Evolutionary conservation across 2,888 invertebrate species (phyloP), one percentile per base, ranked within the genome.

Genomic region (Drosophila tanythrix): DNA sequence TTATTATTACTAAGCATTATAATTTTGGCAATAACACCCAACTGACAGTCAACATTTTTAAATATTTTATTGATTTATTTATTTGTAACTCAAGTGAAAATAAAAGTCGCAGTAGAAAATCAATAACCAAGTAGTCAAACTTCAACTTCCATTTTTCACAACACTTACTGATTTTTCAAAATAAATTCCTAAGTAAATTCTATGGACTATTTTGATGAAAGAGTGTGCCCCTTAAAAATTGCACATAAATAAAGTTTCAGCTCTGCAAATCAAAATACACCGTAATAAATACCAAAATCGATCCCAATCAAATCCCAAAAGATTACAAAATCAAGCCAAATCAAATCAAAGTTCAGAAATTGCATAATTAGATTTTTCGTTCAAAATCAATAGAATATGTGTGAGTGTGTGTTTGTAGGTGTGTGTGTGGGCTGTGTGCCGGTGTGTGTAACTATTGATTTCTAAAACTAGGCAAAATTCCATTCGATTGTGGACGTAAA

Each of bases 401-500:
- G 7, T 27, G 6, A 4, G 31, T 13, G 13, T 3, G 15, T 4
- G n/a, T 11, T n/a, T 51, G 6, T n/a, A 33, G 11, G 27, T 31
- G 31, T 1, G 52, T 8, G n/a, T 21, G 3, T 43, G 7, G 15
- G 15, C 15, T 38, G 13, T 27, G 48, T 7, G 7, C 18, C 3
- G 53, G n/a, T 36, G 15, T 31, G 2, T 51, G n/a, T 27, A 27
- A 33, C 48, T 29, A 33, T 68, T 29, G 48, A 13, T 21, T 27
- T 33, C 46, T 21, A 27, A 33, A 40, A 1, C 40, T 11, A 25
- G 10, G 11, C 4, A 40, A 52, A 65, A 58, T 27, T 46, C 33
- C 11, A 35, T 71, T 56, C 38, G 15, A 31, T 40, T 35, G 43
- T 15, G 27, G 8, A 35, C 51, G 33, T 52, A 33, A 65, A 51